Evolutionary conservation across 2,888 invertebrate species (phyloP), one percentile per base, ranked within the genome.

Genomic region (Diloba caeruleocephala): DNA sequence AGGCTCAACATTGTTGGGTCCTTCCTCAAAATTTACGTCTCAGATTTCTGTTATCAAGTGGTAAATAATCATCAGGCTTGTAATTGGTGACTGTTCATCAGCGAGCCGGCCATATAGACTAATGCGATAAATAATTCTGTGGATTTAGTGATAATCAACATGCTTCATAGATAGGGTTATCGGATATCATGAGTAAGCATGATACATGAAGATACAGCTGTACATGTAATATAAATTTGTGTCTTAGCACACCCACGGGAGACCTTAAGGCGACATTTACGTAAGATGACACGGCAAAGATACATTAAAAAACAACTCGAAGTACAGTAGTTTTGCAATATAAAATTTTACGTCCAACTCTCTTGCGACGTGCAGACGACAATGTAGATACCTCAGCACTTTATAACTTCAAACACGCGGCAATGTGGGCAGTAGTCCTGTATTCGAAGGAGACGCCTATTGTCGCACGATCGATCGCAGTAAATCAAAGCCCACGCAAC

Each of bases 401-500:
- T 65, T 65, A 69, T 58, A 69, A 49, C 41, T 28, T n/a, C 51
- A 39, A 53, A 50, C 53, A 51, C 28, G 52, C 37, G 42, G 33
- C 37, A 52, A 62, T 52, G 71, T 72, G 72, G 64, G 68, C 57
- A 68, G 65, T 46, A 64, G 59, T 54, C 55, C 56, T 55, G 60
- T 51, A 45, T 48, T 53, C 48, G 59, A 58, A 52, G 62, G 60
- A 66, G 55, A 61, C 61, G 56, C 57, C 69, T 70, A 80, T 75
- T 74, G 78, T 78, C 62, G 53, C 54, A 37, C 74, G 64, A 78
- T 77, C 78, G 69, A 67, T 65, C 46, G 53, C 62, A 45, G 78
- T 90, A 90, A 86, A 90, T 90, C 89, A 85, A 78, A 79, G 81
- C 90, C 90, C 74, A 90, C 90, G 84, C 84, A 73, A 76, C 73